Conservation (phyloP, 2,113 vertebrate genomes). For the Corapipo altera region DNA sequence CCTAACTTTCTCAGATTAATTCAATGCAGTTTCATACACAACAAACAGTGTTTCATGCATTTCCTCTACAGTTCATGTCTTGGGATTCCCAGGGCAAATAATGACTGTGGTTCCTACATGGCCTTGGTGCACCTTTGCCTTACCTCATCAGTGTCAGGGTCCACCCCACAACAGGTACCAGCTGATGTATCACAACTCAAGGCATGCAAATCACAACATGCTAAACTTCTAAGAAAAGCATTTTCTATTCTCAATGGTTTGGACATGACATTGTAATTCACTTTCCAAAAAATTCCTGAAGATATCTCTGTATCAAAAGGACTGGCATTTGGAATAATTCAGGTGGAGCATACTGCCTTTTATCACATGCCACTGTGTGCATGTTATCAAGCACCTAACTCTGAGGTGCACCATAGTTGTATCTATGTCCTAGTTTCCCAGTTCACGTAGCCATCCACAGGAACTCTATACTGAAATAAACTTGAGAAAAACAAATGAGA, state of each 20-base stretch:
- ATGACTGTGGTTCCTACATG: fast-evolving
- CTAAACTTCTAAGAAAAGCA: neutral
- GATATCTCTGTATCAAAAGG: neutral
- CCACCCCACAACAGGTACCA: neutral
- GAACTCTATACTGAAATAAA: neutral
- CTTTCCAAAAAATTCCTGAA: neutral
- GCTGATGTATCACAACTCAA: neutral
- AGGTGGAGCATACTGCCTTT: neutral
- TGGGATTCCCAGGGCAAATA: neutral
- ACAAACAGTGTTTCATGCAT: neutral
- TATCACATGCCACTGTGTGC: neutral
- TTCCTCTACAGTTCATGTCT: fast-evolving
- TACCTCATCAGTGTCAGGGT: fast-evolving
- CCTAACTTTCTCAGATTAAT: neutral
- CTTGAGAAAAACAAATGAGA: neutral
- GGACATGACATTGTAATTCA: neutral
- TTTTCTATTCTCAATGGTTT: neutral
- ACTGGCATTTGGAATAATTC: neutral
- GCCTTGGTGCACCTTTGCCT: neutral
- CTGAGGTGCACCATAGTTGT: neutral
- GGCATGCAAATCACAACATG: neutral
- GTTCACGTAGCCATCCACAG: neutral
- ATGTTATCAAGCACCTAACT: neutral
- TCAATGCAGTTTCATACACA: neutral
- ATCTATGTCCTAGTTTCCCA: neutral